A percentile compares a stretch with the other conserved stretches of the same genome.
Evolutionary conservation across 2,888 invertebrate species (phyloP).

Genomic region (Temnothorax unifasciatus): DNA sequence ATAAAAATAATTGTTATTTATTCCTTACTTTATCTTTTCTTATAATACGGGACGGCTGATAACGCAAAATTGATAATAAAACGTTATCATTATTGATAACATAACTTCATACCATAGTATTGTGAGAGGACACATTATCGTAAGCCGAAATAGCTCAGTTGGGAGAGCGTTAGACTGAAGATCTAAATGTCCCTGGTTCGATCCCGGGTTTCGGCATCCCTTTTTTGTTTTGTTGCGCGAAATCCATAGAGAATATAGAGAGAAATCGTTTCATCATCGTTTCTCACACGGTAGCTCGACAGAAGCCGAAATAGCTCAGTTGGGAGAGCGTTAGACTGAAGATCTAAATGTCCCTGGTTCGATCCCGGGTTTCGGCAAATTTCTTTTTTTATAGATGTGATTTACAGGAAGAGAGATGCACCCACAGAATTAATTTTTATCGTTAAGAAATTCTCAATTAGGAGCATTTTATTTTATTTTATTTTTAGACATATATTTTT

Average conservation of each 20-base stretch:
- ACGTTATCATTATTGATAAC: neutral
- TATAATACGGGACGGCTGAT: neutral
- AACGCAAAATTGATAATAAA: neutral
- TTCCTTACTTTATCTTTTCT: neutral
- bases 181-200: constrained; percentile 73
- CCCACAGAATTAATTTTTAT: neutral
- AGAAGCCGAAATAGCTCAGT: constrained; percentile 72
- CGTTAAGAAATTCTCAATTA: neutral
- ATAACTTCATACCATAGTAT: neutral
- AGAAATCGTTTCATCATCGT: neutral
- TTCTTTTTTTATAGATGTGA: constrained; percentile 26
- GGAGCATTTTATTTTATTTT: neutral
- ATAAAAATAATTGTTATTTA: neutral
- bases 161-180: constrained; percentile 74
- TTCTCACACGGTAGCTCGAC: neutral
- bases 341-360: constrained; percentile 74
- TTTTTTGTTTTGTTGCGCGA: constrained; percentile 35
- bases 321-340: constrained; percentile 74
- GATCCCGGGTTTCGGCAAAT: constrained; percentile 69
- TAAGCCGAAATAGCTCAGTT: constrained; percentile 73
- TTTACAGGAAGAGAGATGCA: neutral
- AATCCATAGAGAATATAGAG: neutral
- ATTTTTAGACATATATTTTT: neutral
- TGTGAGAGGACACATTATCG: neutral
- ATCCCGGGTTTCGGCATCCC: constrained; percentile 67